These are phyloP conservation scores for Laticauda colubrina DNA, from an alignment of 2,113 vertebrate genomes.

Conservation along the genomic window DNA sequence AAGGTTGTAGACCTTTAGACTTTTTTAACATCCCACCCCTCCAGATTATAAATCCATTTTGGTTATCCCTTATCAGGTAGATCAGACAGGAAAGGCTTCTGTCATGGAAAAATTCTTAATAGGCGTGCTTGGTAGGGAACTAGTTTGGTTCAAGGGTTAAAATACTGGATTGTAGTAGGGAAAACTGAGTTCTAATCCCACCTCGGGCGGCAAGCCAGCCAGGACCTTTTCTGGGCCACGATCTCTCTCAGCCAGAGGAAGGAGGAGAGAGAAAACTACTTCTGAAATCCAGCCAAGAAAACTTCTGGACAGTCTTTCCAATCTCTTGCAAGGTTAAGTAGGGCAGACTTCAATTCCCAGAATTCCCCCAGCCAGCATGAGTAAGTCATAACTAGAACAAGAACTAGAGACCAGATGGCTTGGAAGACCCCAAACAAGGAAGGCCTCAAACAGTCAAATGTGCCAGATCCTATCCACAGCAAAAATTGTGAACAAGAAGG, in stretches of 20 bases:
- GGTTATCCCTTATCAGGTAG: not conserved
- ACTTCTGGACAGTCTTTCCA: not conserved
- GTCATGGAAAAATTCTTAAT: not conserved
- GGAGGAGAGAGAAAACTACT: not conserved
- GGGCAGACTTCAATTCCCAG: not conserved
- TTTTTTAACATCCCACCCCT: not conserved
- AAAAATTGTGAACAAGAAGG: not conserved
- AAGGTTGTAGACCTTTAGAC: not conserved
- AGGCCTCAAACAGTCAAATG: no score
- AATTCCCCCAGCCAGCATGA: not conserved
- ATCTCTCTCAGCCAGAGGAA: not conserved
- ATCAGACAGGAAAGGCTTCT: not conserved
- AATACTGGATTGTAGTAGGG: not conserved
- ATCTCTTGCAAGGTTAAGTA: not conserved
- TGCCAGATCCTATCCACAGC: not conserved
- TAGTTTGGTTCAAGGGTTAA: not conserved
- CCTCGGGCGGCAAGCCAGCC: not conserved
- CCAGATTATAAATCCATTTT: not conserved
- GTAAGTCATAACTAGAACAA: not conserved
- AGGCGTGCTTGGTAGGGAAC: not conserved
- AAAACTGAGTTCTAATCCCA: not conserved
- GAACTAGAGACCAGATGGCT: not conserved
- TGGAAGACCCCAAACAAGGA: not conserved
- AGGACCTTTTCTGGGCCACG: not conserved
- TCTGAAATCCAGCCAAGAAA: not conserved